These are phyloP conservation scores for Osmerus mordax DNA, from an alignment of 2,113 vertebrate genomes.

Conservation along the genomic window DNA sequence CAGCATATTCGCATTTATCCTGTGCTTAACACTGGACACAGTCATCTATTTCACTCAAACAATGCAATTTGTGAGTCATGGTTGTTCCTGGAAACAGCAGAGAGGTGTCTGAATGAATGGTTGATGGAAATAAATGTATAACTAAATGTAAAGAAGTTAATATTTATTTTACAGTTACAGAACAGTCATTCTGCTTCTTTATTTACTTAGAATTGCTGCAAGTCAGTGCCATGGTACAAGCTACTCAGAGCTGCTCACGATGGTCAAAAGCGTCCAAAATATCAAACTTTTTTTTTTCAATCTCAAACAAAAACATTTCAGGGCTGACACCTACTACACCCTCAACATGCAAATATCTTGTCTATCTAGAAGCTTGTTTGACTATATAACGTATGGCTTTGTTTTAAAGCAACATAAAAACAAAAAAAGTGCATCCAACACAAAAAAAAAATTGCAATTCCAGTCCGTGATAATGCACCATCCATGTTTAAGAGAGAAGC, in stretches of 20 bases:
- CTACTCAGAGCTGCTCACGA: slow-evolving; percentile 66
- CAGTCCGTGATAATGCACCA: slow-evolving; percentile 65
- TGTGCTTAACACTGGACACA: slow-evolving; percentile 15
- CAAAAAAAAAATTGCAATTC: slow-evolving; percentile 58
- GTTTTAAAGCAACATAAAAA: slow-evolving; percentile 74
- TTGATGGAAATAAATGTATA: slow-evolving; percentile 38
- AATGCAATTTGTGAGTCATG: slow-evolving; percentile 45
- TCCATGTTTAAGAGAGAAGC: slow-evolving; percentile 44
- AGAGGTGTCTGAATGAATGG: slow-evolving; percentile 36
- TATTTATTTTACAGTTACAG: slow-evolving; percentile 80
- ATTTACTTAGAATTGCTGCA: slow-evolving; percentile 71
- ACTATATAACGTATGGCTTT: slow-evolving; percentile 78
- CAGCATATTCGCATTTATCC: neutral
- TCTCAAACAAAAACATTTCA: slow-evolving; percentile 60
- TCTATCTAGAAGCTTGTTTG: slow-evolving; percentile 69
- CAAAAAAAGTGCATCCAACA: slow-evolving; percentile 79
- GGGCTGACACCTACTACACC: slow-evolving; percentile 61
- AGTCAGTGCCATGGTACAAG: slow-evolving; percentile 77
- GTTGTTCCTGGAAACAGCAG: slow-evolving; percentile 12
- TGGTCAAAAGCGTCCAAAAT: slow-evolving; percentile 57
- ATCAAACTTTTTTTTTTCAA: slow-evolving; percentile 31
- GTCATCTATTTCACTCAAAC: slow-evolving; percentile 15
- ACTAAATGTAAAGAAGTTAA: slow-evolving; percentile 74
- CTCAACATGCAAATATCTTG: slow-evolving; percentile 75
- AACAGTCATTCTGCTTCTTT: slow-evolving; percentile 73